These are phyloP conservation scores for Orestias chungarensis DNA, from an alignment of 2,797 vertebrate species.

Conservation along the genomic window DNA sequence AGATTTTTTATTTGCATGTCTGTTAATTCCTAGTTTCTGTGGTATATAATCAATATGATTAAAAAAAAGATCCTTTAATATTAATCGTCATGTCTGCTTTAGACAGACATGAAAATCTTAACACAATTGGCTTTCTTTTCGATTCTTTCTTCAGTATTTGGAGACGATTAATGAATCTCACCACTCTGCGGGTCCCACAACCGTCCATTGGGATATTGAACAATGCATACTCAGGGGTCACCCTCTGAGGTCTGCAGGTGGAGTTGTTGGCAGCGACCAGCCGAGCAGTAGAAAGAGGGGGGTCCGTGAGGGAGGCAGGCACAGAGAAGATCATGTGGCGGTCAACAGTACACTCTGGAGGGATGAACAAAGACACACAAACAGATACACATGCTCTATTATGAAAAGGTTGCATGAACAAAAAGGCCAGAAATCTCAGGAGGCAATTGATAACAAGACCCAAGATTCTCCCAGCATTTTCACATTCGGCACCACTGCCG, in stretches of 20 bases:
- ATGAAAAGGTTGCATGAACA: slow-evolving; percentile 62
- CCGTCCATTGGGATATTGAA: slow-evolving; percentile 82
- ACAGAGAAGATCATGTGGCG: slow-evolving; percentile 82
- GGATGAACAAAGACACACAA: slow-evolving; percentile 23
- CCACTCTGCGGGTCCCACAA: slow-evolving; percentile 78
- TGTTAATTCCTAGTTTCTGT: background rate
- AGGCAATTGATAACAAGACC: slow-evolving; percentile 69
- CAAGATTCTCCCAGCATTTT: slow-evolving; percentile 63
- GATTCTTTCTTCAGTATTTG: background rate
- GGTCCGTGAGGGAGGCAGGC: slow-evolving; percentile 73
- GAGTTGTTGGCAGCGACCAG: slow-evolving; percentile 70
- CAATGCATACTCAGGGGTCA: slow-evolving; percentile 73
- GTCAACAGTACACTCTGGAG: slow-evolving; percentile 82
- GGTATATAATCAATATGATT: background rate
- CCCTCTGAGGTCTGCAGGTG: slow-evolving; percentile 73
- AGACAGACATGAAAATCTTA: background rate
- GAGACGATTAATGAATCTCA: slow-evolving; percentile 44
- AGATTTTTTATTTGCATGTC: background rate
- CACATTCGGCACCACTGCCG: slow-evolving; percentile 51
- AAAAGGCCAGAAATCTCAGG: slow-evolving; percentile 70
- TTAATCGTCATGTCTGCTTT: background rate
- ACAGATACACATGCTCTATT: slow-evolving; percentile 29
- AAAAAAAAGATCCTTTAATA: background rate
- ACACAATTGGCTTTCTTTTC: background rate
- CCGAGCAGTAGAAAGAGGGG: slow-evolving; percentile 71